A percentile compares a stretch with the other conserved stretches of the same genome.
Evolutionary conservation across 2,113 vertebrate genomes (phyloP).

Genomic region (Spheniscus mendiculus): DNA sequence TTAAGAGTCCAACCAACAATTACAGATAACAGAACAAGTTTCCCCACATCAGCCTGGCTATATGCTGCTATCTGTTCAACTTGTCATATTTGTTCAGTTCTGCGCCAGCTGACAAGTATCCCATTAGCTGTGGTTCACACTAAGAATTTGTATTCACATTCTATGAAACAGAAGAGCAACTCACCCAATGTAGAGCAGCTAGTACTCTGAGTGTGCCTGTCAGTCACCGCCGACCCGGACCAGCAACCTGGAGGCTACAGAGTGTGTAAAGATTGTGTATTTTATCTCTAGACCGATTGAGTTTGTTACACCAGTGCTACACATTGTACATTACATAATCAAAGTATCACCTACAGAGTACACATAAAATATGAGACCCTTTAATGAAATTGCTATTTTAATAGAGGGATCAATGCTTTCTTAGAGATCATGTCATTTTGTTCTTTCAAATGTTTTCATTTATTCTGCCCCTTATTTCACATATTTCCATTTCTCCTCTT

Average conservation of each 20-base stretch:
- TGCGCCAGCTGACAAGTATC: background rate
- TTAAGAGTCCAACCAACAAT: background rate
- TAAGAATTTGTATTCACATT: background rate
- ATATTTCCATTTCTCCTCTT: background rate
- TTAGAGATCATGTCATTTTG: background rate
- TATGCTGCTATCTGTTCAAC: background rate
- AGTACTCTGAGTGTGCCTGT: no score
- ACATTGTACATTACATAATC: background rate
- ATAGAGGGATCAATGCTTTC: background rate
- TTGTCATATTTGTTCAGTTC: background rate
- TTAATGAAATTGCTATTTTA: background rate
- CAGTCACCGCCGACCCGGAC: background rate
- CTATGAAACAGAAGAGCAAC: background rate
- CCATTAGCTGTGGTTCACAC: background rate
- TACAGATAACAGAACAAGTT: background rate
- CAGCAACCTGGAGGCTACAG: background rate
- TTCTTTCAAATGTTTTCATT: background rate
- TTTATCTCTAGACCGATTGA: background rate
- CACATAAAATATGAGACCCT: background rate
- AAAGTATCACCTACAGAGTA: background rate
- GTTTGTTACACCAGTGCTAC: background rate
- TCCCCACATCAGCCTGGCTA: background rate
- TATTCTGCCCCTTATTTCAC: background rate
- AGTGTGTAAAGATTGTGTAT: background rate
- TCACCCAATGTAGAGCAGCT: background rate